Percentiles rank a stretch among this genome's conserved stretches.
phyloP scores from a whole-genome alignment of 2,113 vertebrate species.

The Emydura subglobosa region DNA sequence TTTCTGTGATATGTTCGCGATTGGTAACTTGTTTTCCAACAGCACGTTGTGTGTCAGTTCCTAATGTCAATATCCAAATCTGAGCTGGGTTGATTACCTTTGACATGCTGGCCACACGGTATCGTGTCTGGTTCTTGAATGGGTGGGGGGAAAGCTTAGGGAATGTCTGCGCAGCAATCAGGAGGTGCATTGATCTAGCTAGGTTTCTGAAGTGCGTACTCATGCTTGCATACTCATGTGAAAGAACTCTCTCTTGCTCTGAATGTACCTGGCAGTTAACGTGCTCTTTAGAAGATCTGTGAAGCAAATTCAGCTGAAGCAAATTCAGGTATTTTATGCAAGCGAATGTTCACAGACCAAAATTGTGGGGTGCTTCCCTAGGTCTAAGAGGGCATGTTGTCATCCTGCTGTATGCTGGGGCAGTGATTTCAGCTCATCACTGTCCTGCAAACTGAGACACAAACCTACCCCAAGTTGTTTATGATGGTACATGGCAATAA shows the following conservation, averaged over 20 bases:
- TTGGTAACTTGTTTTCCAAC: background rate
- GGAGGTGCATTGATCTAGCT: background rate
- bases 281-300: background rate
- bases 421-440: background rate
- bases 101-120: background rate
- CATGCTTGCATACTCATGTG: background rate
- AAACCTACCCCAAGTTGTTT: accelerated
- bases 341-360: background rate
- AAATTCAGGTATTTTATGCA: background rate
- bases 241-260: background rate
- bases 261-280: background rate
- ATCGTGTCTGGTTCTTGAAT: background rate
- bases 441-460: background rate
- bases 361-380: background rate
- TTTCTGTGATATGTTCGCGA: conserved; percentile 2
- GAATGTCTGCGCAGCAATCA: background rate
- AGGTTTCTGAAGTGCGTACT: background rate
- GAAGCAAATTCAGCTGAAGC: background rate
- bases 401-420: background rate
- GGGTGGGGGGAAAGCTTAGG: background rate
- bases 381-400: background rate
- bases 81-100: background rate
- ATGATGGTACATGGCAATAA: accelerated
- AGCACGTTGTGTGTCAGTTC: background rate
- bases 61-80: background rate